Evolutionary conservation across 2,113 vertebrate species (phyloP).

Genomic region (Phainopepla nitens): DNA sequence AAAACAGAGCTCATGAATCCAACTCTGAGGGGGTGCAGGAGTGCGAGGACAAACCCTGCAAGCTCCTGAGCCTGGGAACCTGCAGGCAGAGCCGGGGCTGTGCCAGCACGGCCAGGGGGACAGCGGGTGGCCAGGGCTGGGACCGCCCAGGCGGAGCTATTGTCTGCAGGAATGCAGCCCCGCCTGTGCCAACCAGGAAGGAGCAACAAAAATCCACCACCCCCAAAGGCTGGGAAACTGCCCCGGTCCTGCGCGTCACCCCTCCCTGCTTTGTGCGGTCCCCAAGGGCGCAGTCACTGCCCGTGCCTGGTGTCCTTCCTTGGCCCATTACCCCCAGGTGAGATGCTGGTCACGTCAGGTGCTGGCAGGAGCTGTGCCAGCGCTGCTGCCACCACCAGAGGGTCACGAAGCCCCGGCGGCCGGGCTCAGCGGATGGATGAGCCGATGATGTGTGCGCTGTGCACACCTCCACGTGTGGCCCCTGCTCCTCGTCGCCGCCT

Average conservation of each 20-base stretch:
- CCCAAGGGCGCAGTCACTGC: fast-evolving
- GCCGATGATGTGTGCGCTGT: no score
- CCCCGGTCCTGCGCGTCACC: not conserved
- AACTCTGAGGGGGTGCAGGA: not conserved
- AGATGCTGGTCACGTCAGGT: fast-evolving
- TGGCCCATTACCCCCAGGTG: not conserved
- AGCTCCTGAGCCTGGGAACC: not conserved
- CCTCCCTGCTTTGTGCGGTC: not conserved
- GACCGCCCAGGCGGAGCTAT: not conserved
- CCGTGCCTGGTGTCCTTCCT: fast-evolving
- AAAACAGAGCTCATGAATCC: not conserved
- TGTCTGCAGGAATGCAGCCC: constrained; percentile 7
- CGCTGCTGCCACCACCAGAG: fast-evolving
- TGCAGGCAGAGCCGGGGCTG: not conserved
- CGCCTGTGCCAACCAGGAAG: constrained; percentile 43
- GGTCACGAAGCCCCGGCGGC: not conserved
- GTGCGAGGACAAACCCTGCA: fast-evolving
- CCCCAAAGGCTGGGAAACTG: not conserved
- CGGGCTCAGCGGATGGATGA: fast-evolving
- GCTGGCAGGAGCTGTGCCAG: not conserved
- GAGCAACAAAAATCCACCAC: not conserved
- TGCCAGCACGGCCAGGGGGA: not conserved
- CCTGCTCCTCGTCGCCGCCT: not conserved
- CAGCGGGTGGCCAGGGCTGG: not conserved
- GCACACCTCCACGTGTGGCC: fast-evolving